These are phyloP conservation scores for Muntiacus reevesi DNA, from an alignment of 2,113 vertebrate genomes.

Conservation along the genomic window DNA sequence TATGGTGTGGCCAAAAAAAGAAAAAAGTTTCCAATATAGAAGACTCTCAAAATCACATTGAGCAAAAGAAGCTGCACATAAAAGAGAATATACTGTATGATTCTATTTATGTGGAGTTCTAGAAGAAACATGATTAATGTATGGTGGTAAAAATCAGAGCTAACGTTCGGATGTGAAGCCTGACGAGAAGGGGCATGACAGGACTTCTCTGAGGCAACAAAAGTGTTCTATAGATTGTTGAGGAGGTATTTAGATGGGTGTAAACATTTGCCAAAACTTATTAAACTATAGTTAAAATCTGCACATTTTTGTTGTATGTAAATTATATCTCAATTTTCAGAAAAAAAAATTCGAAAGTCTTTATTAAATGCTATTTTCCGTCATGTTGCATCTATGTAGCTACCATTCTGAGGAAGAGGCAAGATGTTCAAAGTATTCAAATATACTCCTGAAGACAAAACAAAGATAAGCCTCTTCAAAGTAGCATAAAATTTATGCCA, in stretches of 20 bases:
- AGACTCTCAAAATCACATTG: slow-evolving; percentile 5
- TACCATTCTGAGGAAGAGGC: not conserved
- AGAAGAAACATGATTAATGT: not conserved
- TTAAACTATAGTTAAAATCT: slow-evolving; percentile 7
- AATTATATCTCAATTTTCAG: not conserved
- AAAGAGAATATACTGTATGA: not conserved
- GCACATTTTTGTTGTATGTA: not conserved
- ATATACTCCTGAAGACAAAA: slow-evolving; percentile 16
- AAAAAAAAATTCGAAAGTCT: not conserved
- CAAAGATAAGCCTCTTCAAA: slow-evolving; percentile 31
- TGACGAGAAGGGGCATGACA: not conserved
- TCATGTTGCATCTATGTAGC: not conserved
- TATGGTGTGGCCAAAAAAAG: not conserved
- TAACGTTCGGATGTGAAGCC: not conserved
- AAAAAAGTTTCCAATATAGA: not conserved
- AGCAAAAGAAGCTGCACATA: not conserved
- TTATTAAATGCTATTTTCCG: not conserved
- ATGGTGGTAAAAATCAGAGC: not conserved
- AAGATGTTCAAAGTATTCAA: not conserved
- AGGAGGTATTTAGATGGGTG: not conserved
- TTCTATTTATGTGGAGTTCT: not conserved
- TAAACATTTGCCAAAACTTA: slow-evolving; percentile 20
- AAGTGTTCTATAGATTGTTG: not conserved
- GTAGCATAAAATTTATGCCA: not conserved
- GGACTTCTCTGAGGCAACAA: not conserved